These are phyloP conservation scores for Samia ricini DNA, from an alignment of 1,140 invertebrate species.

Conservation along the genomic window DNA sequence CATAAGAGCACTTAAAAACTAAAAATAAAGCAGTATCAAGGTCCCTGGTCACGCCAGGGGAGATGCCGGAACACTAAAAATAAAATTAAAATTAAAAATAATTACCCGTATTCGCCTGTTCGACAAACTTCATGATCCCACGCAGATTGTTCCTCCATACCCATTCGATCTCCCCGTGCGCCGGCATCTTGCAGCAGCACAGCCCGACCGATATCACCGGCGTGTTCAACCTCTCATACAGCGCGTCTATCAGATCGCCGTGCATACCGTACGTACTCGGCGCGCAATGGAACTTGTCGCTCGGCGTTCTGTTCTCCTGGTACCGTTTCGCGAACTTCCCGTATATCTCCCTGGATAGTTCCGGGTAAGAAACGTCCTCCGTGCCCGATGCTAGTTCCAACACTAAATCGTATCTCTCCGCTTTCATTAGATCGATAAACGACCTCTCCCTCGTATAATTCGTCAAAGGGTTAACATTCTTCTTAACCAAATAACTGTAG, in stretches of 20 bases:
- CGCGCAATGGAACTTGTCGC: constrained; percentile 38
- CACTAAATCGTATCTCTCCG: constrained; percentile 80
- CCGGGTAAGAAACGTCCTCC: constrained; percentile 77
- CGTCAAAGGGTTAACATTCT: constrained; percentile 48
- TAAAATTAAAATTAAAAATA: neutral
- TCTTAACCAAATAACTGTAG: constrained; percentile 62
- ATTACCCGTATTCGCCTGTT: constrained; percentile 77
- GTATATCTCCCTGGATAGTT: constrained; percentile 66
- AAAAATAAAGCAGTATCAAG: too few relatives aligned
- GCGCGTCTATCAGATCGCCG: constrained; percentile 76
- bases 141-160: constrained; percentile 87
- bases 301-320: constrained; percentile 50
- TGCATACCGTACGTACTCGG: constrained; percentile 38
- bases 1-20: too few relatives aligned
- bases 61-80: neutral
- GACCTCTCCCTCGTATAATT: constrained; percentile 75
- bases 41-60: too few relatives aligned
- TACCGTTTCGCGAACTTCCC: constrained; percentile 75
- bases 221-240: constrained; percentile 77
- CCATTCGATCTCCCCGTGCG: constrained; percentile 79
- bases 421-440: constrained; percentile 78
- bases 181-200: constrained; percentile 89
- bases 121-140: constrained; percentile 82
- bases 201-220: constrained; percentile 80
- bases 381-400: constrained; percentile 82